A percentile compares a stretch with the other conserved stretches of the same genome.
Conservation (phyloP, 2,797 vertebrate genomes). For the Peromyscus aztecus region DNA sequence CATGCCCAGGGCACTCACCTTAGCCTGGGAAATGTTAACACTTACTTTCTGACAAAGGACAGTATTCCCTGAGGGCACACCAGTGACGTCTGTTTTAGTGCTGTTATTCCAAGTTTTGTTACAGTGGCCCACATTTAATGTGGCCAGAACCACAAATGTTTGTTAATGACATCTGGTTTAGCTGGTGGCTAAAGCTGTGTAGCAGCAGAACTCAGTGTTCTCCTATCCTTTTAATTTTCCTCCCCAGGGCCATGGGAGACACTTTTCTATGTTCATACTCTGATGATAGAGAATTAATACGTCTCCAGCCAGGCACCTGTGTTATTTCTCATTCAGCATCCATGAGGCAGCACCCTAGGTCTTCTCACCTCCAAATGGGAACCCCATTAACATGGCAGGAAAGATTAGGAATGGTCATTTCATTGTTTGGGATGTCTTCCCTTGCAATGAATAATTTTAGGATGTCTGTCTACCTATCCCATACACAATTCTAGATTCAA, state of each 20-base stretch:
- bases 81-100: conserved; percentile 13
- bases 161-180: conserved; percentile 28
- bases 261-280: background rate
- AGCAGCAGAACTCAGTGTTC: background rate
- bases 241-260: background rate
- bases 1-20: background rate
- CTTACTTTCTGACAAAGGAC: conserved; percentile 62
- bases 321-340: background rate
- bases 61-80: background rate
- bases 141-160: conserved; percentile 18
- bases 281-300: background rate
- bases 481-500: background rate
- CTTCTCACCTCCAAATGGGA: background rate
- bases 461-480: background rate
- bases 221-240: background rate
- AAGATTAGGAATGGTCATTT: background rate
- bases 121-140: conserved; percentile 30
- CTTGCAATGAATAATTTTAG: background rate
- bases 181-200: background rate
- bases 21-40: conserved; percentile 2
- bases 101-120: conserved; percentile 22
- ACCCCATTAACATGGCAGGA: background rate
- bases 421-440: background rate
- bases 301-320: background rate
- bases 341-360: background rate